Evolutionary conservation across 2,113 vertebrate species (phyloP).

Genomic region (Eurypyga helias): DNA sequence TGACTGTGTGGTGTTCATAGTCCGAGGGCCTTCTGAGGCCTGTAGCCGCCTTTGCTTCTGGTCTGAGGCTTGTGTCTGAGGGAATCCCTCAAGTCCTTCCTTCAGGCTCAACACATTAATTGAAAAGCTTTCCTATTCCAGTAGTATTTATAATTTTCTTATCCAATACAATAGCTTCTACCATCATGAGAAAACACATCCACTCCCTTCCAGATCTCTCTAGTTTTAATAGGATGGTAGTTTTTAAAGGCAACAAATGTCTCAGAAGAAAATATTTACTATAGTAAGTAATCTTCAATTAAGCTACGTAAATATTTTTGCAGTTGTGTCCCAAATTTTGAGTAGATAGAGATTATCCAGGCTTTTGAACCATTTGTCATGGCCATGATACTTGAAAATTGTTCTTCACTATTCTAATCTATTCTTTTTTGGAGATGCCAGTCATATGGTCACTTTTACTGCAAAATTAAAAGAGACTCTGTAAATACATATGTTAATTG

Average conservation of each 20-base stretch:
- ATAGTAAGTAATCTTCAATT: neutral
- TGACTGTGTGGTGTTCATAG: neutral
- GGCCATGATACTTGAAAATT: neutral
- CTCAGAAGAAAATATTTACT: neutral
- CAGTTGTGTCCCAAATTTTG: neutral
- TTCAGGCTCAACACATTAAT: neutral
- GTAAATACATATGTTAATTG: neutral
- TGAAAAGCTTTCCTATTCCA: neutral
- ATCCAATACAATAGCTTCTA: neutral
- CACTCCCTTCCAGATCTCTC: neutral
- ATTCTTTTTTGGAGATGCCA: neutral
- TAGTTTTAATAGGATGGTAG: neutral
- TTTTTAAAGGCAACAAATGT: neutral
- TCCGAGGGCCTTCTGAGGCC: neutral
- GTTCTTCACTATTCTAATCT: neutral
- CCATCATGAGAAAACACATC: neutral
- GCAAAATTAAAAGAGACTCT: neutral
- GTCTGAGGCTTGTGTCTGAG: neutral
- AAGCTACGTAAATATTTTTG: neutral
- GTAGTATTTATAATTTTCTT: neutral
- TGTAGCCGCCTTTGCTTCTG: neutral
- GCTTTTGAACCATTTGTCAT: neutral
- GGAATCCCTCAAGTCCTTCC: neutral
- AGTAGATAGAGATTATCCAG: neutral
- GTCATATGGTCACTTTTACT: neutral